phyloP scores from a whole-genome alignment of 2,888 invertebrate species.

The Xiphydria camelus region DNA sequence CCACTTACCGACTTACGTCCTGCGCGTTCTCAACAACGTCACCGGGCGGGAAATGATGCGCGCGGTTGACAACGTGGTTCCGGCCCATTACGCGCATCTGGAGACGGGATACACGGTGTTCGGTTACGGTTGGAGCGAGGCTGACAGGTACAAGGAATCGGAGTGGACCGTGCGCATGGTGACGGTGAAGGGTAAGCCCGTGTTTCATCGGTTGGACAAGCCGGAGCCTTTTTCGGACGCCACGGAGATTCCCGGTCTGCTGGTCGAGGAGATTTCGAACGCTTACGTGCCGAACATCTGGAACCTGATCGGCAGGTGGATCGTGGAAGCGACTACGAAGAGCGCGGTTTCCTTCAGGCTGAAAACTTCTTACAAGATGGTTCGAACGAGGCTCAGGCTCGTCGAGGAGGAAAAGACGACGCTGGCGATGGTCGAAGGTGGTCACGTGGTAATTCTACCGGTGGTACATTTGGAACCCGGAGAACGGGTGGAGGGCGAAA shows the following conservation, averaged over 20 bases:
- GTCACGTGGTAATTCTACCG: conserved; percentile 29
- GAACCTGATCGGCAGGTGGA: conserved; percentile 27
- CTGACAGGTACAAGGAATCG: conserved; percentile 21
- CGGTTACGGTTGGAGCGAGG: conserved; percentile 34
- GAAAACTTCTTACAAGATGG: conserved; percentile 25
- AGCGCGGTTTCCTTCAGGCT: conserved; percentile 30
- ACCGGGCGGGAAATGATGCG: conserved; percentile 27
- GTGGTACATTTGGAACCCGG: conserved; percentile 13
- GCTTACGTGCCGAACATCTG: conserved; percentile 33
- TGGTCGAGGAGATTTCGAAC: conserved; percentile 25
- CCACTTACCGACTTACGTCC: conserved; percentile 22
- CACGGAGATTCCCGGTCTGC: conserved; percentile 14
- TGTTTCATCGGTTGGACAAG: conserved; percentile 17
- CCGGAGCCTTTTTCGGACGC: conserved; percentile 1
- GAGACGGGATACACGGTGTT: conserved; percentile 38
- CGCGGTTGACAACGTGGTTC: conserved; percentile 25
- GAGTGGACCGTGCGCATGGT: conserved; percentile 35
- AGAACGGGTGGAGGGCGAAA: too few relatives aligned
- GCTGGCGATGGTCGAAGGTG: conserved; percentile 24
- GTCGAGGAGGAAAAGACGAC: conserved; percentile 5
- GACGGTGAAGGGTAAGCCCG: conserved; percentile 32
- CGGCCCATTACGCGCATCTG: conserved; percentile 21
- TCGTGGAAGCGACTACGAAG: conserved; percentile 7
- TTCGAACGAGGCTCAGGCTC: conserved; percentile 23
- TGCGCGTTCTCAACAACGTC: conserved; percentile 39